A percentile compares a stretch with the other conserved stretches of the same genome.
phyloP scores from a whole-genome alignment of 1,140 invertebrate genomes.

The Mamestra configurata region DNA sequence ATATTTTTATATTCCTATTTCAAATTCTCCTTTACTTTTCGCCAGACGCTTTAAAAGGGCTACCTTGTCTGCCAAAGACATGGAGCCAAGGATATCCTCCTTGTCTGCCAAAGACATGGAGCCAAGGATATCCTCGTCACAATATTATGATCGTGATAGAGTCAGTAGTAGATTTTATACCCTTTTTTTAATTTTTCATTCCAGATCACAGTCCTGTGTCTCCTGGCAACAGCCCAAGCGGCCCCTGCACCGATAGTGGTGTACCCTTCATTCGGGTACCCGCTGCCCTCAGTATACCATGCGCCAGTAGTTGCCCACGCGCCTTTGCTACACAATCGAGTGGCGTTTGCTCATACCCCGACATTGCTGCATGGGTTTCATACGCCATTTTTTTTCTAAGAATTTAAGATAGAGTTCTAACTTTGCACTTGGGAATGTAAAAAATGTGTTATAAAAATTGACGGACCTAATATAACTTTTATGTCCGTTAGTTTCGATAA shows the following conservation, averaged over 20 bases:
- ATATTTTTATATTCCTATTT: too few species aligned
- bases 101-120: too few species aligned
- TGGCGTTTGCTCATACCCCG: slow-evolving; percentile 50
- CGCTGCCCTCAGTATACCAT: slow-evolving; percentile 46
- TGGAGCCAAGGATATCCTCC: too few species aligned
- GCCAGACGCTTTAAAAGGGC: too few species aligned
- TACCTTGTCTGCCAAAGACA: too few species aligned
- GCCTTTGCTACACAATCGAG: slow-evolving; percentile 10
- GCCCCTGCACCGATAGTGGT: slow-evolving; percentile 31
- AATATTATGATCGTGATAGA: too few species aligned
- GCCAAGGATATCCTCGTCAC: too few species aligned
- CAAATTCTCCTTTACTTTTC: too few species aligned
- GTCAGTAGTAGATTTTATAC: too few species aligned
- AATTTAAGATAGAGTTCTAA: neutral
- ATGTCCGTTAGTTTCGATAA: too few species aligned
- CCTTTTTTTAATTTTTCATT: slow-evolving; percentile 14
- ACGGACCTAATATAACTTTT: too few species aligned
- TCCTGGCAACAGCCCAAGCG: slow-evolving; percentile 42
- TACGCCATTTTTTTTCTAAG: slow-evolving; percentile 16
- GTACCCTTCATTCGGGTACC: slow-evolving; percentile 36
- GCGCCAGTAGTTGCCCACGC: slow-evolving; percentile 43
- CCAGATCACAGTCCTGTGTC: slow-evolving; percentile 50
- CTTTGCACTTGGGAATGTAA: neutral
- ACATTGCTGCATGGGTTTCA: slow-evolving; percentile 16
- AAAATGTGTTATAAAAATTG: neutral